Base-by-base conservation (phyloP, 2,888 invertebrate genomes). In the Amphipyra berbera region DNA sequence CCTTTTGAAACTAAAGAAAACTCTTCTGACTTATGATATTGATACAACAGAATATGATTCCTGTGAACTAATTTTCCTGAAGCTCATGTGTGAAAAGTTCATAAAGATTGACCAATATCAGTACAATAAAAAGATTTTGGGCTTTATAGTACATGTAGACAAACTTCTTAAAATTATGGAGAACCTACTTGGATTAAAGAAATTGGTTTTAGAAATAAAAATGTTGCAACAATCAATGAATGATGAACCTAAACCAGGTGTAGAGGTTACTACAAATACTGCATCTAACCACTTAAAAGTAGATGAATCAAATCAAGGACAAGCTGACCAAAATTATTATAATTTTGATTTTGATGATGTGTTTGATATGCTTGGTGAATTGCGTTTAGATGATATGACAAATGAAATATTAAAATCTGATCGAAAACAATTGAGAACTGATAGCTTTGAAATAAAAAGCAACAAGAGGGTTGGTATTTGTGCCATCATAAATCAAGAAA, bases 401-500 rank as follows among this genome's bases (percentile, higher is more conserved):
- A 35, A 54, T 54, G 68, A 66, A 71, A 76, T 79, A 63, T 77
- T 90, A 12, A 88, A 90, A 80, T 84, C 91, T 12, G 93, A 94
- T 55, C 87, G 83, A 6, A 85, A 74, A 61, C 68, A 65, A 40
- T 41, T 78, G 8, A 65, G 53, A 35, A 82, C 75, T 45, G 86
- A 88, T 67, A 74, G 79, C 27, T 95, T 93, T 81, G 64, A 77
- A 58, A 93, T 95, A 33, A 90, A 88, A 68, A 88, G 91, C 66
- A 76, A 80, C n/a, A 79, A 87, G 10, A 86, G 87, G 66, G 67
- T 93, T 64, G 95, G 95, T 38, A 73, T 94, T 6, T 94, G 94
- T 73, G 86, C 90, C 38, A 91, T 95, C 50, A 90, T 95, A 62
- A 95, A 94, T 76, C 91, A 93, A 76, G 93, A 93, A 79, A 84